Base-by-base conservation (phyloP, 53 echinoderm and acorn worm species). In the Stichopus horrens region DNA sequence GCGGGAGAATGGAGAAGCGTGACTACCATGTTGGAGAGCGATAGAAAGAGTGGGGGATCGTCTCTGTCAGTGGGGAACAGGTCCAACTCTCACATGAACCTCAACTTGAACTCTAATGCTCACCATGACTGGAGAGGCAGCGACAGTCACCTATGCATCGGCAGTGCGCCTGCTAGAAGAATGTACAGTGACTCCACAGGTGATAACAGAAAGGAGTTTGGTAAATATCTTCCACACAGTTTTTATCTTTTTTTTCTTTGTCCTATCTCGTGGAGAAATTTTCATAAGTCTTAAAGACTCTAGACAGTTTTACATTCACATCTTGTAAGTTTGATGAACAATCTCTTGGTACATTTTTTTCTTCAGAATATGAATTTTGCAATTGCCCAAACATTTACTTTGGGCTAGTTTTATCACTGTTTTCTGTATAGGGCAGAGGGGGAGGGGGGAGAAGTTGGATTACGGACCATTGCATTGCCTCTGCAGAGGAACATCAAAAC, bases 11-110 rank as follows among this genome's bases (percentile, higher is more conserved):
- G 74, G 87, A 55, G 57, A 19, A 75, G 74, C n/a, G 73, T 87
- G 13, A 74, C 54, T 7, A 57, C 74, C n/a, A 58, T 74, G 75
- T 37, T 74, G 75, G 87, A 75, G 7, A 74, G 55, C 19, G 74
- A 74, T 16, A 52, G 20, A 4, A 8, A 55, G 52, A 54, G 7
- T 55, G 54, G 55, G 6, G 75, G 87, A 11, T 22, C 74, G 1
- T 87, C 87, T n/a, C 58, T 87, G 57, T 55, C 75, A 55, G 58
- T 87, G 20, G 87, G 74, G 55, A 87, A 54, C 87, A 20, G 74
- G 53, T 87, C 87, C 2, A 74, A 87, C 55, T 75, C 75, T 16
- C 54, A 87, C 54, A 83, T 83, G 84, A 83, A 83, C 52, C 53
- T 86, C 9, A 87, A 87, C 18, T 9, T 56, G 55, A 87, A 87